Evolutionary conservation across 2,888 invertebrate species (phyloP), one percentile per base, ranked within the genome.

Genomic region (Leptothorax acervorum): DNA sequence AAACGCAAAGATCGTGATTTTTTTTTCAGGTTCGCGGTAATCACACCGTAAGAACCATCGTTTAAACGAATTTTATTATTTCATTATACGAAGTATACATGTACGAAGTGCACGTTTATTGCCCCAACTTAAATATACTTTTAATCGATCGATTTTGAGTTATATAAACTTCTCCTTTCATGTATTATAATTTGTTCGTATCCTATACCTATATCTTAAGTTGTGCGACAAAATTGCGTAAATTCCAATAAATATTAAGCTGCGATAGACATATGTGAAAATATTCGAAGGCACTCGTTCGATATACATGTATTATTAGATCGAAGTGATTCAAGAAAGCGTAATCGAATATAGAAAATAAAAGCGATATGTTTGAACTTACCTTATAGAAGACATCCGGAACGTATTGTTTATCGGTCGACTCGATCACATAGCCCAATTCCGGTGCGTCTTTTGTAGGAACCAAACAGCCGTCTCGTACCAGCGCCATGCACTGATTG

Each of bases 371-470:
- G 3, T 75, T 66, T 48, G 71, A 83, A 89, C 96, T 95, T 94
- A 98, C 99, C 97, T 98, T 99, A 95, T 98, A 99, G 95, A 98
- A 99, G 90, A 99, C 99, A 96, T 99, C 99, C 86, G 99, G 99
- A 94, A 99, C 99, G 96, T 99, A 99, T 95, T 99, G 99, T 93
- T 97, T 97, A 94, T 98, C 98, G 83, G 97, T 96, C 73, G 99
- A 98, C 95, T 99, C 99, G 89, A 98, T 97, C 87, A 99, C 97
- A 95, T 99, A 99, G 84, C 99, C 99, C 84, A 99, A 96, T 95
- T 99, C 99, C 62, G 99, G 98, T 87, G 98, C 99, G 96, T 99
- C 99, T 94, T 98, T 97, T 48, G 99, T 99, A 70, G 99, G 99
- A 93, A 99, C 96, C 92, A 99, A 96, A 94, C 99, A 98, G 93